These are phyloP conservation scores for Oppia nitens DNA, from an alignment of 1,140 invertebrate species.

Conservation along the genomic window DNA sequence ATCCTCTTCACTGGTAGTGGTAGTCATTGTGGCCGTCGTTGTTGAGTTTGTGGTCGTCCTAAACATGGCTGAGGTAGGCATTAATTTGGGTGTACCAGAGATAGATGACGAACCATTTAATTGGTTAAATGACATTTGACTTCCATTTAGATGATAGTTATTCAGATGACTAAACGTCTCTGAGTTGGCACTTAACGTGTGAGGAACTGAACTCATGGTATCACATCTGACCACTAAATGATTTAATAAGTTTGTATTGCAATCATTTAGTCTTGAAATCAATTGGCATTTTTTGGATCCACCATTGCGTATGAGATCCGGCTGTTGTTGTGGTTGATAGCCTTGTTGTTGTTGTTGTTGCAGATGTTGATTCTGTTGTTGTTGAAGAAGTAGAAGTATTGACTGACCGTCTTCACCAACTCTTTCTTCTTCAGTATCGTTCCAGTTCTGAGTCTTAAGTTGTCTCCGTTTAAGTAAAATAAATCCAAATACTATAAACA, in stretches of 20 bases:
- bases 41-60: background rate
- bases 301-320: background rate
- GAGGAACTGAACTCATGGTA: background rate
- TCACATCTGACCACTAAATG: background rate
- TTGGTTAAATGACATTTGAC: background rate
- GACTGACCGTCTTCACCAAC: background rate
- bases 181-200: background rate
- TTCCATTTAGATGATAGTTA: background rate
- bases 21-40: constrained; percentile 1
- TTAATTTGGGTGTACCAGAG: background rate
- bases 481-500: background rate
- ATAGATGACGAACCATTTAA: background rate
- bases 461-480: background rate
- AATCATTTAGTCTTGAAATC: background rate
- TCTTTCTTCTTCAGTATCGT: background rate
- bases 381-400: background rate
- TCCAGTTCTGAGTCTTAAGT: background rate
- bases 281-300: constrained; percentile 1
- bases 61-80: background rate
- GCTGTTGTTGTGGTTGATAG: background rate
- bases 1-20: background rate
- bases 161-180: background rate
- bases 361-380: background rate
- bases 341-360: too few species aligned
- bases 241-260: background rate